These are phyloP conservation scores for Limnephilus marmoratus DNA, from an alignment of 2,888 invertebrate species.

Conservation along the genomic window DNA sequence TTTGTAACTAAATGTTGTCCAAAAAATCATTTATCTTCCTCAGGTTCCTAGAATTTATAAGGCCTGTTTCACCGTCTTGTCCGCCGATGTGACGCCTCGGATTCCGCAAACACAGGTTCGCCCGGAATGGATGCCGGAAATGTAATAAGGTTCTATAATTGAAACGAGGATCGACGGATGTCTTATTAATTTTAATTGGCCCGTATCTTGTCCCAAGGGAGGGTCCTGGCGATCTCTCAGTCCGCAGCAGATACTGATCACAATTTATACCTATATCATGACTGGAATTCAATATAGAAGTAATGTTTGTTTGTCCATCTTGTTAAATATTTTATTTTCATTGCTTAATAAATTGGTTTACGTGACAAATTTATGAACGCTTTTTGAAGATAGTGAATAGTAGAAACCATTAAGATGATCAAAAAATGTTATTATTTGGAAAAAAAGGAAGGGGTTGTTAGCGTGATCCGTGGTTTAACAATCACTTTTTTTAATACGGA, in stretches of 20 bases:
- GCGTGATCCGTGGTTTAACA: too few species aligned
- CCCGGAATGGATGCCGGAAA: conserved; percentile 41
- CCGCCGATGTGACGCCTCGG: not conserved
- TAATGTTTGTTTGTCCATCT: too few species aligned
- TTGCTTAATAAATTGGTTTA: too few species aligned
- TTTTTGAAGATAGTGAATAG: too few species aligned
- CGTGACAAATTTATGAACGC: too few species aligned
- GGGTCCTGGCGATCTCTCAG: not conserved
- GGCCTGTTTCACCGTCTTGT: not conserved
- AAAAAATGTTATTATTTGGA: too few species aligned
- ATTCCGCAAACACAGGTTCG: conserved; percentile 26
- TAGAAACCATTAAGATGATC: too few species aligned
- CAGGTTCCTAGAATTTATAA: not conserved
- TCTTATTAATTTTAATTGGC: conserved; percentile 54
- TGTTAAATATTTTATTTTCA: not conserved
- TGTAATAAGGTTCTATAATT: conserved; percentile 51
- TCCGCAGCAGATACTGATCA: not conserved
- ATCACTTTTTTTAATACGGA: too few species aligned
- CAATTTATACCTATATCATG: not conserved
- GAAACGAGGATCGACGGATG: conserved; percentile 45
- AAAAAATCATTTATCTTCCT: not conserved
- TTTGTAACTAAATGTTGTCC: not conserved
- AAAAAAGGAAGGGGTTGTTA: too few species aligned
- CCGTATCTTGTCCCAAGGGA: not conserved
- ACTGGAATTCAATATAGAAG: not conserved